phyloP scores from a whole-genome alignment of 2,888 invertebrate species.

The Drosophila monieri region DNA sequence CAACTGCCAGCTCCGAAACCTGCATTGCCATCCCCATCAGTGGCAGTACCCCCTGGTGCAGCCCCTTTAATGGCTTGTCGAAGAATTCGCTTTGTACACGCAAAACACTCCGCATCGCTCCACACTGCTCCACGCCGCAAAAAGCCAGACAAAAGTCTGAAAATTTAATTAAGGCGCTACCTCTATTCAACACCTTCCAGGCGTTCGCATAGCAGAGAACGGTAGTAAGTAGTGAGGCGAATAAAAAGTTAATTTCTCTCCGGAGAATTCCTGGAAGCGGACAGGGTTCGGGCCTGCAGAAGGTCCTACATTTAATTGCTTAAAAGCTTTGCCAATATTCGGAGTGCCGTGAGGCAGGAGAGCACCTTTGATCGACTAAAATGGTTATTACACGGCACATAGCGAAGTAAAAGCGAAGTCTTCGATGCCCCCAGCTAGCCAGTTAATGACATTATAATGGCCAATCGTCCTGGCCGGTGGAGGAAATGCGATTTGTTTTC shows the following conservation, averaged over 20 bases:
- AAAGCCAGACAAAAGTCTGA: conserved; percentile 51
- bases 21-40: background rate
- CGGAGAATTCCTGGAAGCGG: conserved; percentile 60
- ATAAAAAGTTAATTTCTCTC: conserved; percentile 59
- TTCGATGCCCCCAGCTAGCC: conserved; percentile 26
- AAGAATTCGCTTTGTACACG: conserved; percentile 46
- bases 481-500: conserved; percentile 36
- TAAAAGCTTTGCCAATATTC: conserved; percentile 47
- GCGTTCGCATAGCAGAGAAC: conserved; percentile 42
- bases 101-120: conserved; percentile 22
- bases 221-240: conserved; percentile 13
- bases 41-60: background rate
- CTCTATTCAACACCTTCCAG: conserved; percentile 73
- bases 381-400: conserved; percentile 35
- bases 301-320: conserved; percentile 50
- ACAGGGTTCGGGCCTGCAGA: conserved; percentile 10
- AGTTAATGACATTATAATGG: conserved; percentile 71
- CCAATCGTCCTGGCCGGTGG: conserved; percentile 33
- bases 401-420: conserved; percentile 22
- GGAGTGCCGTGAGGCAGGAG: conserved; percentile 14
- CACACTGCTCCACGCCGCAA: conserved; percentile 10
- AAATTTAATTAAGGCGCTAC: conserved; percentile 77
- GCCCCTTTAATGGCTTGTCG: conserved; percentile 54
- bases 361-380: conserved; percentile 46
- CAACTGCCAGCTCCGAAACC: conserved; percentile 48